Evolutionary conservation across 1,140 invertebrate species (phyloP).

Genomic region (Mycetomoellerius zeteki): DNA sequence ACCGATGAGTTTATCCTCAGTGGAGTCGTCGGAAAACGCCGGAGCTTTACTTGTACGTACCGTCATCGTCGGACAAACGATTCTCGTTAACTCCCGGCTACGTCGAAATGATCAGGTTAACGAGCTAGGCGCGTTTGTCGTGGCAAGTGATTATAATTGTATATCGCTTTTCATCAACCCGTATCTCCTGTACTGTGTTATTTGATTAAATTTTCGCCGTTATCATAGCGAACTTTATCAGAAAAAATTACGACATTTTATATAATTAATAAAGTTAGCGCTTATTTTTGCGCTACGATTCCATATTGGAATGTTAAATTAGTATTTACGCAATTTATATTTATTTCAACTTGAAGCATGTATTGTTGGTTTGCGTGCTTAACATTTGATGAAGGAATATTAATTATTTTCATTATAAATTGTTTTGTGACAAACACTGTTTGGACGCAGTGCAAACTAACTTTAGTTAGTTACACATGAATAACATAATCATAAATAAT

Average conservation of each 20-base stretch:
- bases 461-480: conserved; percentile 12
- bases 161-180: background rate
- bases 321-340: background rate
- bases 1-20: background rate
- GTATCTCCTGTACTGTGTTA: background rate
- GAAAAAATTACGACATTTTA: background rate
- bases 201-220: background rate
- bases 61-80: background rate
- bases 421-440: conserved; percentile 9
- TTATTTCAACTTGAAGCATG: background rate
- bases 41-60: background rate
- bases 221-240: background rate
- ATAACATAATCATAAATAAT: conserved; percentile 21
- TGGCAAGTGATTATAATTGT: conserved; percentile 17
- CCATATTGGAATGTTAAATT: background rate
- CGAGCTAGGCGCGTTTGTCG: conserved; percentile 4
- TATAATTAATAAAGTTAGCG: background rate
- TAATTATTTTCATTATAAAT: conserved; percentile 48
- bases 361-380: background rate
- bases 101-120: background rate
- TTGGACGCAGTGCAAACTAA: background rate
- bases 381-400: conserved; percentile 22
- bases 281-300: background rate
- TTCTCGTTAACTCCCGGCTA: background rate
- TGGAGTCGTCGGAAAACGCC: background rate